Percentiles rank a stretch among this genome's conserved stretches.
Conservation (phyloP, 1,140 invertebrate genomes). For the Chironomus tepperi region DNA sequence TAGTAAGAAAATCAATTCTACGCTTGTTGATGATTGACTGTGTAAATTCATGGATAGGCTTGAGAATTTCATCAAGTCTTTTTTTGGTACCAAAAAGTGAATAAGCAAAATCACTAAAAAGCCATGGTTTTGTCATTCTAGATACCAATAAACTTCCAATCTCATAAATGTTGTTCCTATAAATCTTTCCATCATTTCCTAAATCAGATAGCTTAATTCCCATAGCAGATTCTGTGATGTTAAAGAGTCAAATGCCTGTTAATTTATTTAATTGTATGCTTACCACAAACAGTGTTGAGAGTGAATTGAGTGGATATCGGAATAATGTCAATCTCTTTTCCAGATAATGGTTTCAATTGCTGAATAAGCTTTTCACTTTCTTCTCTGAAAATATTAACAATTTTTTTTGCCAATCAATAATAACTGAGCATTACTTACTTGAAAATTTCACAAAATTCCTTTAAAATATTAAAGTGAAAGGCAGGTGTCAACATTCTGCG, state of each 20-base stretch:
- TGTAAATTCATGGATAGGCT: slow-evolving; percentile 33
- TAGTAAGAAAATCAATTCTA: slow-evolving; percentile 27
- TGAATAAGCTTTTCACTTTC: slow-evolving; percentile 40
- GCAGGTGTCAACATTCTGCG: slow-evolving; percentile 78
- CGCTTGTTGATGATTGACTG: slow-evolving; percentile 32
- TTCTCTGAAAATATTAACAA: slow-evolving; percentile 57
- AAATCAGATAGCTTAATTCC: slow-evolving; percentile 47
- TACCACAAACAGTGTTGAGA: slow-evolving; percentile 73
- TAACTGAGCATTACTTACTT: too few species aligned
- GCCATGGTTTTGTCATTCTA: slow-evolving; percentile 32
- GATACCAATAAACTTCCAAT: slow-evolving; percentile 32
- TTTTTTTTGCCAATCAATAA: too few species aligned
- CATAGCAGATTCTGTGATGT: slow-evolving; percentile 69
- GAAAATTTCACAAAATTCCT: slow-evolving; percentile 49
- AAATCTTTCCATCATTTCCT: slow-evolving; percentile 29
- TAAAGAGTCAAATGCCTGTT: neutral
- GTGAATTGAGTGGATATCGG: slow-evolving; percentile 61
- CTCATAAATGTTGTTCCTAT: slow-evolving; percentile 33
- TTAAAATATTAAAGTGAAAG: slow-evolving; percentile 83
- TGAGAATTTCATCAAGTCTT: slow-evolving; percentile 28
- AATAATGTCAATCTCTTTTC: slow-evolving; percentile 49
- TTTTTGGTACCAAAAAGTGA: slow-evolving; percentile 31
- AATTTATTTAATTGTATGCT: slow-evolving; percentile 29
- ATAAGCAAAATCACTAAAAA: slow-evolving; percentile 29
- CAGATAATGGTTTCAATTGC: slow-evolving; percentile 32